phyloP scores from a whole-genome alignment of 2,113 vertebrate species.

The Seriola aureovittata region DNA sequence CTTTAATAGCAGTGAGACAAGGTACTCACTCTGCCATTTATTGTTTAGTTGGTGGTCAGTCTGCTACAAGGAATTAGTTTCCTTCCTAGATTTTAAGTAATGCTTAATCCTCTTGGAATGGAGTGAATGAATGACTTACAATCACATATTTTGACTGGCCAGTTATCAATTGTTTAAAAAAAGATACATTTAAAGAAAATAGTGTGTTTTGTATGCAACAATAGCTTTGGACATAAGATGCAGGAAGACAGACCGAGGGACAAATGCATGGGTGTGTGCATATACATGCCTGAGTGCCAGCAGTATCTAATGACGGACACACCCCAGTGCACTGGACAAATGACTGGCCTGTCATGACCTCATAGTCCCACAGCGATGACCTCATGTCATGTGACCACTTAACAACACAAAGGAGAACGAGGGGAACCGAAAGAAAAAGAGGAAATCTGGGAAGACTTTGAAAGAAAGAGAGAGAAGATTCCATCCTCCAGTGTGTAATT shows the following conservation, averaged over 20 bases:
- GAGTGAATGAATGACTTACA: not conserved
- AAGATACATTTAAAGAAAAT: not conserved
- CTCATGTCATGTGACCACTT: constrained; percentile 61
- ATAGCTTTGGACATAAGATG: constrained; percentile 5
- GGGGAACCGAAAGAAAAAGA: not conserved
- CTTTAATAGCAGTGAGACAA: not conserved
- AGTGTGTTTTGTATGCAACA: not conserved
- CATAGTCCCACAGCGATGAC: constrained; percentile 64
- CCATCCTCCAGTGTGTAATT: not conserved
- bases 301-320: constrained; percentile 36
- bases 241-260: not conserved
- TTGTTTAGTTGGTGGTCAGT: too few relatives aligned
- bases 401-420: constrained; percentile 2
- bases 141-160: not conserved
- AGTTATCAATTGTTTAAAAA: not conserved
- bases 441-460: not conserved
- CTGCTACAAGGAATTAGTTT: not conserved
- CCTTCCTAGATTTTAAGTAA: not conserved
- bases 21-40: too few relatives aligned
- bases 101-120: not conserved
- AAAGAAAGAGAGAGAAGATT: constrained; percentile 1
- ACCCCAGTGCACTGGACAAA: constrained; percentile 31
- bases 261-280: constrained; percentile 49
- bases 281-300: constrained; percentile 37
- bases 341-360: constrained; percentile 56